Evolutionary conservation across 2,797 vertebrate species (phyloP).

Genomic region (Urosaurus nigricauda): DNA sequence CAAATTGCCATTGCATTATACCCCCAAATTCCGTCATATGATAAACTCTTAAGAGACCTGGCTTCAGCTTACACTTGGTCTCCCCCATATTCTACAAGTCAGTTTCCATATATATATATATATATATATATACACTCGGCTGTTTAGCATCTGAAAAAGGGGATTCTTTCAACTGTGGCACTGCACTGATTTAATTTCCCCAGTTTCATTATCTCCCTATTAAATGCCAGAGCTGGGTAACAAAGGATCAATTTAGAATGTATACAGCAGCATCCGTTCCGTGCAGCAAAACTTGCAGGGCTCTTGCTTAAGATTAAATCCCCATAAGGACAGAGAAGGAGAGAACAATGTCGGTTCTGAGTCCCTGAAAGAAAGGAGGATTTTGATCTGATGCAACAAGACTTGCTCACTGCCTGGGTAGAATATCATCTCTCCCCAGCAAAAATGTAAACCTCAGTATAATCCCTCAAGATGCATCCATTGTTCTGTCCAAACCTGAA

Average conservation of each 20-base stretch:
- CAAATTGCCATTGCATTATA: too few species aligned
- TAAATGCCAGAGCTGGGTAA: conserved; percentile 65
- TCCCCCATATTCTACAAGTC: background rate
- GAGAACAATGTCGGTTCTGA: conserved; percentile 55
- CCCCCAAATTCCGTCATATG: too few species aligned
- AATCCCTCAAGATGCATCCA: conserved; percentile 57
- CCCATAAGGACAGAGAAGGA: conserved; percentile 66
- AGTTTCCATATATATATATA: background rate
- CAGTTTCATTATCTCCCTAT: conserved; percentile 78
- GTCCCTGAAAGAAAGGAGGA: conserved; percentile 62
- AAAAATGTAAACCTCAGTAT: conserved; percentile 69
- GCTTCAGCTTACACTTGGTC: too few species aligned
- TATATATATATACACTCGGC: too few species aligned
- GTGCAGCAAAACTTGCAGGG: conserved; percentile 60
- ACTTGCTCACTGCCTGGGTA: conserved; percentile 66
- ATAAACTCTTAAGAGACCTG: too few species aligned
- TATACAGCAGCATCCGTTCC: conserved; percentile 51
- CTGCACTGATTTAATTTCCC: conserved; percentile 70
- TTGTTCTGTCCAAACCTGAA: conserved; percentile 62
- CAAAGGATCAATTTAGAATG: conserved; percentile 72
- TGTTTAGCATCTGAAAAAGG: conserved; percentile 52
- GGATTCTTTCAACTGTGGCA: conserved; percentile 50
- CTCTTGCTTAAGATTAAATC: conserved; percentile 61
- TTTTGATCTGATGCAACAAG: conserved; percentile 75
- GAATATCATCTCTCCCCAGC: conserved; percentile 71